Conservation (phyloP, 2,113 vertebrate species). For the Hystrix brachyura region DNA sequence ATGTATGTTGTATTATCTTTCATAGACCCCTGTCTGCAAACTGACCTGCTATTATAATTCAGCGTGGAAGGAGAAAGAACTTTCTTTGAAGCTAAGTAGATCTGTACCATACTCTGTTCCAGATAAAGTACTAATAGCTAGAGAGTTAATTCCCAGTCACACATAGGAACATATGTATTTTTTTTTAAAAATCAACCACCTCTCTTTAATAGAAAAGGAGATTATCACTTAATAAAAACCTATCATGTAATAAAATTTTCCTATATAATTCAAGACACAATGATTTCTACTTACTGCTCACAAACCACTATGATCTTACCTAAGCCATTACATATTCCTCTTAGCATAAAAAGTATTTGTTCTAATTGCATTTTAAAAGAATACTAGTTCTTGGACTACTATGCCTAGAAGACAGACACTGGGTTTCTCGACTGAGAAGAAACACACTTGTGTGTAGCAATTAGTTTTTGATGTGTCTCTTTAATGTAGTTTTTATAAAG, state of each 20-base stretch:
- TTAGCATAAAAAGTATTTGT: neutral
- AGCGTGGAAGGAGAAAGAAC: neutral
- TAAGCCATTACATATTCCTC: neutral
- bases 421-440: neutral
- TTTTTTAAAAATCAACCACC: neutral
- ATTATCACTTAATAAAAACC: neutral
- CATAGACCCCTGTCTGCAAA: neutral
- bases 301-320: conserved; percentile 25
- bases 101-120: neutral
- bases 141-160: neutral
- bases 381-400: neutral
- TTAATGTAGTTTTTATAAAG: conserved; percentile 32
- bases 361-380: conserved; percentile 31
- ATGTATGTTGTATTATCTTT: neutral
- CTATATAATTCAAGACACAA: neutral
- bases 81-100: neutral
- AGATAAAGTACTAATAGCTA: neutral
- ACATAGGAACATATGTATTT: neutral
- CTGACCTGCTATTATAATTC: neutral
- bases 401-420: neutral
- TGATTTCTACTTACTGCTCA: neutral
- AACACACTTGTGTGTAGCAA: neutral
- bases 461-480: neutral
- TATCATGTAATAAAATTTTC: neutral
- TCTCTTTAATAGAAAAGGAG: neutral